phyloP scores from a whole-genome alignment of 2,888 invertebrate genomes.

The Geotrupes spiniger region DNA sequence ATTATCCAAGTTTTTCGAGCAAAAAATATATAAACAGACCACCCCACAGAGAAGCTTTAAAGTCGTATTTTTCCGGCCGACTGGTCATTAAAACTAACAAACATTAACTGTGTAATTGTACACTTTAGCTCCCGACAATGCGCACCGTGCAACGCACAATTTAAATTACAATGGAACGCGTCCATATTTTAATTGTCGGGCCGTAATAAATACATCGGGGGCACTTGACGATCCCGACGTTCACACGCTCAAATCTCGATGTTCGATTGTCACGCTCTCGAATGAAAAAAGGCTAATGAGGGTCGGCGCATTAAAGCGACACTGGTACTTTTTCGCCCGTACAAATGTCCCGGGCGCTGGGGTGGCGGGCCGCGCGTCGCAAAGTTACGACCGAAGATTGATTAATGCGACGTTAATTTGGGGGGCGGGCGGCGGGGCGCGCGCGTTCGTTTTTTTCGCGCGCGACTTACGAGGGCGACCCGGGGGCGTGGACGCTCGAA shows the following conservation, averaged over 20 bases:
- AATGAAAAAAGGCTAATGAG: slow-evolving; percentile 45
- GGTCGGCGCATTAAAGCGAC: slow-evolving; percentile 46
- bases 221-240: slow-evolving; percentile 40
- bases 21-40: too few species aligned
- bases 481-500: too few species aligned
- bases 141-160: slow-evolving; percentile 1
- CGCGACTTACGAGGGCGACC: too few species aligned
- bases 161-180: slow-evolving; percentile 18
- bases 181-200: slow-evolving; percentile 49
- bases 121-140: too few species aligned
- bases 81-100: too few species aligned
- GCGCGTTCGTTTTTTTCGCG: neutral
- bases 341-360: slow-evolving; percentile 37
- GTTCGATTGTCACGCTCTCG: slow-evolving; percentile 38
- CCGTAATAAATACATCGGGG: slow-evolving; percentile 44
- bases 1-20: too few species aligned
- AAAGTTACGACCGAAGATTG: slow-evolving; percentile 37
- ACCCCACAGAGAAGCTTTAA: too few species aligned
- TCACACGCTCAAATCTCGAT: slow-evolving; percentile 47
- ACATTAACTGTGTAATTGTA: too few species aligned
- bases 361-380: slow-evolving; percentile 23
- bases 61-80: too few species aligned
- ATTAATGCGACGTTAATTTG: slow-evolving; percentile 48
- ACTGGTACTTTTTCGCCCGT: slow-evolving; percentile 43
- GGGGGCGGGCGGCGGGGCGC: slow-evolving; percentile 37